phyloP scores from a whole-genome alignment of 2,113 vertebrate species.

The Hyla sarda region DNA sequence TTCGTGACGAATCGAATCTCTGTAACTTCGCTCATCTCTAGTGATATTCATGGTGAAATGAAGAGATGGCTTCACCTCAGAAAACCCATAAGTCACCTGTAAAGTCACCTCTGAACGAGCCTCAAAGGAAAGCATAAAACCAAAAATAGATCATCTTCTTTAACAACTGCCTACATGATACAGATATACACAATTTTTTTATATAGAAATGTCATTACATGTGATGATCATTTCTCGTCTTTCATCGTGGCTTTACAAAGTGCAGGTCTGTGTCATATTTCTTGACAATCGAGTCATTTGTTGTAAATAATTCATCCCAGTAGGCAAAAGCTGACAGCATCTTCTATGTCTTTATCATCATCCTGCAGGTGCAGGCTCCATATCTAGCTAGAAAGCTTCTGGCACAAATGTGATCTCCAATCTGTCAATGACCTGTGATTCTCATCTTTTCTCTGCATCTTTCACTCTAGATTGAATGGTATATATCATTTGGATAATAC shows the following conservation, averaged over 20 bases:
- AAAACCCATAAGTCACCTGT: not conserved
- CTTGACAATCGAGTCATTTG: not conserved
- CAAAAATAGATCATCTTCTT: not conserved
- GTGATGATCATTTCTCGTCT: not conserved
- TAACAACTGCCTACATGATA: not conserved
- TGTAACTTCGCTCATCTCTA: too few relatives aligned
- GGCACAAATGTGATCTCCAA: not conserved
- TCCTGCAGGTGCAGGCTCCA: not conserved
- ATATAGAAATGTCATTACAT: too few relatives aligned
- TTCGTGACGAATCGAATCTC: too few relatives aligned
- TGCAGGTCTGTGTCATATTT: not conserved
- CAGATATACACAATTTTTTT: too few relatives aligned
- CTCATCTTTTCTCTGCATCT: not conserved
- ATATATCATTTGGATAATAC: too few relatives aligned
- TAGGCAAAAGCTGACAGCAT: not conserved
- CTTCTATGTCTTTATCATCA: not conserved
- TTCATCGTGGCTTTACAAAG: not conserved
- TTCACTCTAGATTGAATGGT: too few relatives aligned
- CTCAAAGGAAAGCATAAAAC: not conserved
- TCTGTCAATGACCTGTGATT: not conserved
- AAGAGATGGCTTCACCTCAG: not conserved
- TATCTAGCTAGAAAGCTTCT: not conserved
- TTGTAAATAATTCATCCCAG: not conserved
- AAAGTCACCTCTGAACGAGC: not conserved
- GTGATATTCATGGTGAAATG: not conserved